Conservation (phyloP, 2,113 vertebrate genomes). For the Sylvilagus bachmani region DNA sequence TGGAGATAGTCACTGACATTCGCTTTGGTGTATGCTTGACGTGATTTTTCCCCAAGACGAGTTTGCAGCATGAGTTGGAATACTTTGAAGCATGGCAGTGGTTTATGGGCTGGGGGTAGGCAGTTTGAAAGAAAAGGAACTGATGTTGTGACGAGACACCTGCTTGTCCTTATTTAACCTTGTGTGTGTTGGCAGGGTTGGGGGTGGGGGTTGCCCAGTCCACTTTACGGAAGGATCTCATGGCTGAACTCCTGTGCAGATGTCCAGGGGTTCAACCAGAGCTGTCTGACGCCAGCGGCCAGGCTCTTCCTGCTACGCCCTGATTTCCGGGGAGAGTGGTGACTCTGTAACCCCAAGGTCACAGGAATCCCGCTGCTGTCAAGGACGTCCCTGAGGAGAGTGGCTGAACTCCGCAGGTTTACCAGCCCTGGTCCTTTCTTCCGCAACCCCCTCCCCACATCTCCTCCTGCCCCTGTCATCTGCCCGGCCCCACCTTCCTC, state of each 20-base stretch:
- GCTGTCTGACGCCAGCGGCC: background rate
- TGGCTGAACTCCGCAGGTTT: background rate
- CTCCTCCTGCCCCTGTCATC: background rate
- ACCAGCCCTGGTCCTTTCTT: background rate
- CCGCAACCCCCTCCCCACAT: fast-evolving
- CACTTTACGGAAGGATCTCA: background rate
- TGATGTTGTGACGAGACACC: background rate
- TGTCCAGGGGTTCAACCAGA: background rate
- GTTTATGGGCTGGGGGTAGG: background rate
- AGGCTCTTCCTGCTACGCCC: background rate
- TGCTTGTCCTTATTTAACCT: background rate
- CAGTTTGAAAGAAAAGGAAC: background rate
- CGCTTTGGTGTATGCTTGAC: background rate
- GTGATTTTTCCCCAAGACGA: background rate
- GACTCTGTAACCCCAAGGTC: background rate
- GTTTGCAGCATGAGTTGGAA: background rate
- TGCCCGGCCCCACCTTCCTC: background rate
- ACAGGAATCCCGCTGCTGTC: background rate
- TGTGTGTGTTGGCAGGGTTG: background rate
- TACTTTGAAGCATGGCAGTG: background rate
- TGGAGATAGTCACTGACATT: background rate
- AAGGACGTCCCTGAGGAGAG: background rate
- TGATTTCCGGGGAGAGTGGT: background rate
- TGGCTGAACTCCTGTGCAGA: background rate
- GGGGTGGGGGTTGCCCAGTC: too few relatives aligned